Base-by-base conservation (phyloP, 30 jellyfish, hydroid and myxozoan species). In the Aurelia aurita region DNA sequence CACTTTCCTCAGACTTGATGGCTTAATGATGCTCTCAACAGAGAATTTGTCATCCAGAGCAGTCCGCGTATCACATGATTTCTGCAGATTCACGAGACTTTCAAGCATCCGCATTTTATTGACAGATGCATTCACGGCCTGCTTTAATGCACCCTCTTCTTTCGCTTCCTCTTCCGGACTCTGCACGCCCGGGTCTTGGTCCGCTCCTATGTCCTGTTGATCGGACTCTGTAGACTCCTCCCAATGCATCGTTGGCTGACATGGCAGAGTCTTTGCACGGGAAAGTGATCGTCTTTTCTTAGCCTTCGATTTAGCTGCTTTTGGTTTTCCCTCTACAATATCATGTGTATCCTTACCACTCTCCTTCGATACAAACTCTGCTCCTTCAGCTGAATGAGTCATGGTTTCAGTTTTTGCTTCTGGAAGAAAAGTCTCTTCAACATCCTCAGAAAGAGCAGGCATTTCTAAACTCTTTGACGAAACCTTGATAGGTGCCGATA, bases 191-290 rank as follows among this genome's bases (percentile, higher is more conserved):
- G 51, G 9, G 9, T 39, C 51, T 53, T 58, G 79, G 32, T 35
- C 62, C 25, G 10, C 58, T 21, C 51, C 51, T 3, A 8, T 11
- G 78, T n/a, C 49, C 43, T n/a, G n/a, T n/a, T n/a, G n/a, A n/a
- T n/a, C 49, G 1, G 31, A n/a, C n/a, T 20, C 22, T 39, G 13
- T 15, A 39, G 51, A 39, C 16, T 39, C 51, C 51, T 82, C 88
- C 88, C 95, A 63, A 16, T 74, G 95, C 32, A n/a, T 47, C 57
- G 77, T 23, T 27, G 62, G 15, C 39, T 61, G 87, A 18, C 77
- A 44, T 14, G 95, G 95, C 29, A 85, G 69, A 8, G 95, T 85
- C 58, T 58, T 85, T 46, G 95, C 89, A 16, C 95, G 89, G 25
- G 63, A 57, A 12, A 74, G 20, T 3, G 34, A 25, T 32, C 85